Conservation (phyloP, 2,797 vertebrate genomes). For the Eremophila alpestris region DNA sequence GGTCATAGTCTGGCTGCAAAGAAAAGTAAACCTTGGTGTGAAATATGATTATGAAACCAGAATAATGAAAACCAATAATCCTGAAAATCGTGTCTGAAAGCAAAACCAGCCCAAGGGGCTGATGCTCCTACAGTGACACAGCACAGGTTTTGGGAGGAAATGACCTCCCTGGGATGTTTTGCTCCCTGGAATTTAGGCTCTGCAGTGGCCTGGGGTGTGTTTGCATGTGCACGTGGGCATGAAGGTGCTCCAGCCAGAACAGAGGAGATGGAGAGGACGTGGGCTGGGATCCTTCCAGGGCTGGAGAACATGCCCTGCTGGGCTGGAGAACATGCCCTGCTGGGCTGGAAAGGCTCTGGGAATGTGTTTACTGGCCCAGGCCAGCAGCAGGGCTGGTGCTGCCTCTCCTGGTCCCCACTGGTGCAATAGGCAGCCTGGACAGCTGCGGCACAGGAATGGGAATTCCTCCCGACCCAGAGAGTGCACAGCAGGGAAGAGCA, state of each 20-base stretch:
- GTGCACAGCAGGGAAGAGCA: conserved; percentile 43
- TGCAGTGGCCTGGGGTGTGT: neutral
- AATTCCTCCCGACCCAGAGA: conserved; percentile 47
- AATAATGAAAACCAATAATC: neutral
- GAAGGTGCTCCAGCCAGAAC: neutral
- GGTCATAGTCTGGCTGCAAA: neutral
- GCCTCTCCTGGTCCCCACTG: neutral
- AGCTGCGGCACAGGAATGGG: conserved; percentile 29
- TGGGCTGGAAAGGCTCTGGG: neutral
- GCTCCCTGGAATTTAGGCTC: neutral
- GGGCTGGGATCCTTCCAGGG: neutral
- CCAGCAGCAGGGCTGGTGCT: neutral
- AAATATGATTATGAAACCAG: neutral
- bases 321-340: neutral
- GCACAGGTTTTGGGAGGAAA: neutral
- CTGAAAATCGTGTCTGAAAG: neutral
- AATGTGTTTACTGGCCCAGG: neutral
- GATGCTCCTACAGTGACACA: neutral
- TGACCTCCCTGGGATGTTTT: rapidly evolving
- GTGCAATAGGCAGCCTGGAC: neutral
- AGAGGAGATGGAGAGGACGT: neutral
- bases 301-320: neutral
- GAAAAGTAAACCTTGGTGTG: neutral
- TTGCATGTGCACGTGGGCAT: rapidly evolving
- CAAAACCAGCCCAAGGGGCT: neutral